These are phyloP conservation scores for Chiroxiphia lanceolata DNA, from an alignment of 2,797 vertebrate genomes.

Conservation along the genomic window DNA sequence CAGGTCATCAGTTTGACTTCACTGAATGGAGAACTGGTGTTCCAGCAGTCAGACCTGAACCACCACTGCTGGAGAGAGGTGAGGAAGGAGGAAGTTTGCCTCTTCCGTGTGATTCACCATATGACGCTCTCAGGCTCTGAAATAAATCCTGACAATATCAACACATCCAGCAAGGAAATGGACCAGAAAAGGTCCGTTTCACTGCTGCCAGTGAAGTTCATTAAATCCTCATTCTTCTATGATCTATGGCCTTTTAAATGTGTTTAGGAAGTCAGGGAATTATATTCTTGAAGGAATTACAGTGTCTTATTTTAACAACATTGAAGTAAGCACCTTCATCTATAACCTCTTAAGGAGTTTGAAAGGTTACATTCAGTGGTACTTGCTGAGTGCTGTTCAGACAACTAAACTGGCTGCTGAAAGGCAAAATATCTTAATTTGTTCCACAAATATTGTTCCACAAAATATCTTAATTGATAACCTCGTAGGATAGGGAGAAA, in stretches of 20 bases:
- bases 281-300: background rate
- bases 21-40: background rate
- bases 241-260: background rate
- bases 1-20: background rate
- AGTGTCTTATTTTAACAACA: background rate
- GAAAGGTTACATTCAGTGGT: background rate
- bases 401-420: background rate
- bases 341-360: background rate
- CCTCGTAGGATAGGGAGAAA: background rate
- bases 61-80: background rate
- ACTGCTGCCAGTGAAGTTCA: background rate
- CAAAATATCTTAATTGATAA: background rate
- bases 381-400: background rate
- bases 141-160: constrained; percentile 7
- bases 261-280: background rate
- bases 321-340: background rate
- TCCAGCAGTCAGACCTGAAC: background rate
- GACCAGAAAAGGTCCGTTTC: background rate
- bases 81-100: background rate
- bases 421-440: background rate
- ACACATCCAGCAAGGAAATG: background rate
- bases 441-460: background rate
- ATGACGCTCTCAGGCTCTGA: background rate
- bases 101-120: background rate
- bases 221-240: background rate